Percentiles rank a stretch among this genome's conserved stretches.
Evolutionary conservation across 2,797 vertebrate species (phyloP).

Genomic region (Lepidocolaptes lacrymiger): DNA sequence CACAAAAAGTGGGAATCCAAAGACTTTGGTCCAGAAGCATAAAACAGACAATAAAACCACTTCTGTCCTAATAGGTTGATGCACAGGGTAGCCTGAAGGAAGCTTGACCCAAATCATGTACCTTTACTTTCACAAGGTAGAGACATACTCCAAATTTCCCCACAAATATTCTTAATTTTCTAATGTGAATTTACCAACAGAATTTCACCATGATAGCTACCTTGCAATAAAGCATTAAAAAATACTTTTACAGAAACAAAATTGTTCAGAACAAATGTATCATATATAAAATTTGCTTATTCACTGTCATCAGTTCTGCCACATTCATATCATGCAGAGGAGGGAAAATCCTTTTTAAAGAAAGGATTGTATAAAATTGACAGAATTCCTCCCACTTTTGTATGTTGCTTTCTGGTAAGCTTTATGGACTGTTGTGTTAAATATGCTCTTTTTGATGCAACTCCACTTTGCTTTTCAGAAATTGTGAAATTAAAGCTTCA

Average conservation of each 20-base stretch:
- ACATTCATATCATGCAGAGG: not conserved
- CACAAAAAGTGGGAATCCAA: not conserved
- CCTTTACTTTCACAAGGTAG: not conserved
- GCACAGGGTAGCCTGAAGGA: not conserved
- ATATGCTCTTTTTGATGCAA: slow-evolving; percentile 23
- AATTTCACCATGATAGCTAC: not conserved
- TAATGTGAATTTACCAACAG: not conserved
- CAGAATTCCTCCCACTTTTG: slow-evolving; percentile 3
- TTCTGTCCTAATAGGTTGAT: not conserved
- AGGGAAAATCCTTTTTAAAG: slow-evolving; percentile 16
- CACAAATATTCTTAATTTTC: not conserved
- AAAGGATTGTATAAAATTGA: not conserved
- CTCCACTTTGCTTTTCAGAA: slow-evolving; percentile 34
- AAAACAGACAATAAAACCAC: not conserved
- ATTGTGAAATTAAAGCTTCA: slow-evolving; percentile 35
- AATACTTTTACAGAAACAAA: not conserved
- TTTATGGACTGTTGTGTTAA: slow-evolving; percentile 6
- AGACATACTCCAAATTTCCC: not conserved
- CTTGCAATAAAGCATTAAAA: not conserved
- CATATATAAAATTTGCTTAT: not conserved
- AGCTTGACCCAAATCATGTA: not conserved
- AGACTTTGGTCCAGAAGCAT: not conserved
- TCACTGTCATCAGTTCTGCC: slow-evolving; percentile 36
- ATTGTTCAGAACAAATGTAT: not conserved
- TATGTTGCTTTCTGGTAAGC: slow-evolving; percentile 28